Conservation (phyloP, 1,140 invertebrate genomes). For the Batillaria attramentaria region DNA sequence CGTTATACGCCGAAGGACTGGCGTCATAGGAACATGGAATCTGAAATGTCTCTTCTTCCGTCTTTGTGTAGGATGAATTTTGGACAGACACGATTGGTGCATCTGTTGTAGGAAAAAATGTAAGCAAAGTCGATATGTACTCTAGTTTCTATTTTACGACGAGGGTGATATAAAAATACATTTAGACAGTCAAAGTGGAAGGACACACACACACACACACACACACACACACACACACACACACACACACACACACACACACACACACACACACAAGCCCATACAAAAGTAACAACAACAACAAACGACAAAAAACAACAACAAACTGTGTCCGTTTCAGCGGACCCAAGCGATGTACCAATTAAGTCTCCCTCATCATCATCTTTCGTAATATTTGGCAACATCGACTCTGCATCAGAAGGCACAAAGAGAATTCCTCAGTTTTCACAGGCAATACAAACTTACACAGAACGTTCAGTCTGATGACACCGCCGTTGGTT, state of each 20-base stretch:
- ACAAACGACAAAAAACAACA: too few relatives aligned
- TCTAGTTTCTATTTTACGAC: too few relatives aligned
- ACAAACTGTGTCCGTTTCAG: too few relatives aligned
- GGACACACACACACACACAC: neutral
- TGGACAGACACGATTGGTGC: neutral
- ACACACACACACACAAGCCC: neutral
- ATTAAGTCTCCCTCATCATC: too few relatives aligned
- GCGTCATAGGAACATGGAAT: neutral
- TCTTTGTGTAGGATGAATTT: neutral
- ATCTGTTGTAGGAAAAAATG: neutral
- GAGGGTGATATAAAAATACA: too few relatives aligned
- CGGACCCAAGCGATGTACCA: too few relatives aligned
- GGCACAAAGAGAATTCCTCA: too few relatives aligned
- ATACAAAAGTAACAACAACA: too few relatives aligned
- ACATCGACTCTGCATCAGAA: too few relatives aligned
- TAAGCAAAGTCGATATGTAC: too few relatives aligned
- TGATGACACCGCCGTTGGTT: neutral
- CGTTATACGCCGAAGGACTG: neutral
- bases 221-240: neutral
- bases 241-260: neutral
- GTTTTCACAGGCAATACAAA: neutral
- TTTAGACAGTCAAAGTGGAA: too few relatives aligned
- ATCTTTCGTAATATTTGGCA: too few relatives aligned
- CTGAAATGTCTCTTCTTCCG: neutral
- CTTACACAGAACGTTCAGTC: conserved; percentile 19